These are phyloP conservation scores for Drosophila obscura DNA, from an alignment of 1,140 invertebrate genomes.

Conservation along the genomic window DNA sequence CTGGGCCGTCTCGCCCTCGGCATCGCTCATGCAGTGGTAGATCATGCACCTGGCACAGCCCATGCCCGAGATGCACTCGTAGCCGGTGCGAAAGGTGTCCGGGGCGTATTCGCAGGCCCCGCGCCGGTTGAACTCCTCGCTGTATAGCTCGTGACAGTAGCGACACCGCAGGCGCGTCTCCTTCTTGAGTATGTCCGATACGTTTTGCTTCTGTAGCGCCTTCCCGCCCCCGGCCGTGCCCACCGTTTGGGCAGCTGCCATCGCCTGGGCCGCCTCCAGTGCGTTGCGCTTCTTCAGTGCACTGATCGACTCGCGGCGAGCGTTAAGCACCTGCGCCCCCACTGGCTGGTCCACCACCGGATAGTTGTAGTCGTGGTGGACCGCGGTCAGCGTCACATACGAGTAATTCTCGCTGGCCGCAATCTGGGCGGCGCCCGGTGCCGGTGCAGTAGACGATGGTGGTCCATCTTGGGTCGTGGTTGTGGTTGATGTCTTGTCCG, in stretches of 20 bases:
- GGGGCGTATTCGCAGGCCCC: slow-evolving; percentile 95
- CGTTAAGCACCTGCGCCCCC: slow-evolving; percentile 79
- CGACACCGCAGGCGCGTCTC: slow-evolving; percentile 77
- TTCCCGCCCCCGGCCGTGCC: slow-evolving; percentile 32
- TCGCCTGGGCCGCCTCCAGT: slow-evolving; percentile 70
- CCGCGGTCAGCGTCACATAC: slow-evolving; percentile 93
- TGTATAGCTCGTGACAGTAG: slow-evolving; percentile 90
- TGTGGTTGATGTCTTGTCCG: slow-evolving; percentile 77
- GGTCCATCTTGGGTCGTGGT: slow-evolving; percentile 41
- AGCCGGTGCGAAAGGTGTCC: slow-evolving; percentile 91
- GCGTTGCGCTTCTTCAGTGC: slow-evolving; percentile 87
- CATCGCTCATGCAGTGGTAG: slow-evolving; percentile 96
- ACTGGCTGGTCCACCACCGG: slow-evolving; percentile 89
- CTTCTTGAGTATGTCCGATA: slow-evolving; percentile 74
- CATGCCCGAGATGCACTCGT: slow-evolving; percentile 93
- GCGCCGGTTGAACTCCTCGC: slow-evolving; percentile 91
- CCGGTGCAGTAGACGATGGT: slow-evolving; percentile 43
- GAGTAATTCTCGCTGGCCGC: slow-evolving; percentile 88
- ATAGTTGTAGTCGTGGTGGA: slow-evolving; percentile 92
- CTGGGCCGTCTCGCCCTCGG: slow-evolving; percentile 91
- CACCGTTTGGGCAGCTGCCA: slow-evolving; percentile 68
- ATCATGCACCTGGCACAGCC: slow-evolving; percentile 93
- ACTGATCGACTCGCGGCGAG: slow-evolving; percentile 85
- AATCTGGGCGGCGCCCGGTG: slow-evolving; percentile 58
- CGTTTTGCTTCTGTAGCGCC: slow-evolving; percentile 69